Conservation (phyloP, 2,888 invertebrate genomes). For the Erebia ligea region DNA sequence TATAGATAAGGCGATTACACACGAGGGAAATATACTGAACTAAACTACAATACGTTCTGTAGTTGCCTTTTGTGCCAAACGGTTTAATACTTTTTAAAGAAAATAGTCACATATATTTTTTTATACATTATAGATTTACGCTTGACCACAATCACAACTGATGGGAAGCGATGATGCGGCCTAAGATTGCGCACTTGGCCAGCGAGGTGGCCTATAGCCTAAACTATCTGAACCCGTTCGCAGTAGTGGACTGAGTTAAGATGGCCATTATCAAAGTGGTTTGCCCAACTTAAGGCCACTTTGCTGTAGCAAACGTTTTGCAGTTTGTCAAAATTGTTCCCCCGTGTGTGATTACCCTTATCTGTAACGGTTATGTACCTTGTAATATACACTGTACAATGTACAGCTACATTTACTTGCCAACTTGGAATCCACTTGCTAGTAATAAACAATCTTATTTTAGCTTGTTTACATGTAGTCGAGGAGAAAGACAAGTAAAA, state of each 20-base stretch:
- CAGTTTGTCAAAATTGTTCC: background rate
- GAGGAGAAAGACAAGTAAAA: too few species aligned
- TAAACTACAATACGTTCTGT: too few species aligned
- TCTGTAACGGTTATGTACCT: background rate
- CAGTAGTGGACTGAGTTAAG: too few species aligned
- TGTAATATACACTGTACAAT: background rate
- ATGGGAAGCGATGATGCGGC: too few species aligned
- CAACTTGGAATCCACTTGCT: background rate
- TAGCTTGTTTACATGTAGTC: background rate
- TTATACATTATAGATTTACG: too few species aligned
- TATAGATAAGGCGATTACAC: slow-evolving; percentile 6
- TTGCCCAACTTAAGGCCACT: too few species aligned
- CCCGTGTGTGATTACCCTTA: background rate
- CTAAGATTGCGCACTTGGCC: too few species aligned
- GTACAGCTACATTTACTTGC: background rate
- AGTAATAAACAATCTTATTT: background rate
- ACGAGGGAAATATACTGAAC: background rate
- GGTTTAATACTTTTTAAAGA: background rate
- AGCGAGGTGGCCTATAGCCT: too few species aligned
- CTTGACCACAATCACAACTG: too few species aligned
- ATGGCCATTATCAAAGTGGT: too few species aligned
- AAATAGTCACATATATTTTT: too few species aligned
- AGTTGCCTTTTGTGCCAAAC: background rate
- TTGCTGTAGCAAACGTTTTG: background rate
- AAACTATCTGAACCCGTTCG: too few species aligned